A percentile compares a stretch with the other conserved stretches of the same genome.
These are phyloP conservation scores for Caenorhabditis latens DNA, from an alignment of 1,140 invertebrate genomes.

Conservation along the genomic window DNA sequence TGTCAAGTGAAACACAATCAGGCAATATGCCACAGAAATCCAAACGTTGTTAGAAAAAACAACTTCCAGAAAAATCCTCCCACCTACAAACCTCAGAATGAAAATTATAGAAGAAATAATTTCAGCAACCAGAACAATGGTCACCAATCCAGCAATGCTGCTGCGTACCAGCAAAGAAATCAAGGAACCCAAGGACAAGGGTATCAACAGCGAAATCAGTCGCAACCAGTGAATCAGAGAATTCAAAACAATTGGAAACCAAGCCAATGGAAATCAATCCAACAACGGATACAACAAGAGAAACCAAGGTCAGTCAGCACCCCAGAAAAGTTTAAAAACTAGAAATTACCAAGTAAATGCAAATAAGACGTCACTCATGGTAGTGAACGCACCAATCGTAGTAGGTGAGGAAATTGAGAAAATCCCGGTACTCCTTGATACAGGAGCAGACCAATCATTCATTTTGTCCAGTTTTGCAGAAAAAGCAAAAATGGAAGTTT, in stretches of 20 bases:
- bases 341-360: not conserved
- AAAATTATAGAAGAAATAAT: not conserved
- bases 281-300: not conserved
- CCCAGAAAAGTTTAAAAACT: not conserved
- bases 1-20: not conserved
- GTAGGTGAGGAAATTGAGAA: not conserved
- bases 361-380: not conserved
- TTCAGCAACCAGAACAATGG: not conserved
- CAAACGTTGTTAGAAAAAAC: not conserved
- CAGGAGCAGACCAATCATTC: conserved; percentile 4
- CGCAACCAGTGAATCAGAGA: not conserved
- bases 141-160: too few relatives aligned
- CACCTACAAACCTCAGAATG: not conserved
- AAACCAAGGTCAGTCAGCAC: not conserved
- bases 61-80: too few relatives aligned
- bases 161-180: too few relatives aligned
- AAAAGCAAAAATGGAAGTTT: not conserved
- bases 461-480: not conserved
- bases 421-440: not conserved
- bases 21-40: not conserved
- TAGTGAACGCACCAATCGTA: not conserved
- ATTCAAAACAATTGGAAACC: not conserved
- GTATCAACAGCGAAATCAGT: not conserved
- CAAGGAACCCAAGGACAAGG: too few relatives aligned
- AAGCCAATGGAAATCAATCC: not conserved